phyloP scores from a whole-genome alignment of 2,888 invertebrate genomes.

The Drosophila leonis region DNA sequence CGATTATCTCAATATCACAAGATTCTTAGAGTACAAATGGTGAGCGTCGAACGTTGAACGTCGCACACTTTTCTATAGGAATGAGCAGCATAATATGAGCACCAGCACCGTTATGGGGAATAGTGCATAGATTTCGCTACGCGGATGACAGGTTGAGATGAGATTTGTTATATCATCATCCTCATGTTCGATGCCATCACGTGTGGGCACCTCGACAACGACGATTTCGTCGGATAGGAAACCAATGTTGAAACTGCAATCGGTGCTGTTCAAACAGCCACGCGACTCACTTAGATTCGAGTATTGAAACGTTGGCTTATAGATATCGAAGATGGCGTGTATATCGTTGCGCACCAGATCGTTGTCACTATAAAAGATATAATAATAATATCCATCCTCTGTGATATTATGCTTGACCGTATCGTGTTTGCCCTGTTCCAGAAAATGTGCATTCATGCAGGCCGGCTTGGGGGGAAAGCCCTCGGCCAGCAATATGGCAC shows the following conservation, averaged over 20 bases:
- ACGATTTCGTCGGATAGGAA: conserved; percentile 92
- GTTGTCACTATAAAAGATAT: conserved; percentile 95
- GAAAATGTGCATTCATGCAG: conserved; percentile 90
- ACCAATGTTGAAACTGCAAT: conserved; percentile 90
- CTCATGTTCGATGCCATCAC: conserved; percentile 92
- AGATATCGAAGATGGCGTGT: conserved; percentile 93
- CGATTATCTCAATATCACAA: conserved; percentile 72
- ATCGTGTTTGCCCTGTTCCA: conserved; percentile 88
- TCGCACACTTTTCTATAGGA: conserved; percentile 87
- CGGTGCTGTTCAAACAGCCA: conserved; percentile 91
- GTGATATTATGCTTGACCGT: conserved; percentile 90
- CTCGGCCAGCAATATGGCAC: conserved; percentile 90
- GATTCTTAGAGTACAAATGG: conserved; percentile 36
- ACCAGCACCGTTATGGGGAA: conserved; percentile 92
- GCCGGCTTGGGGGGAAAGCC: conserved; percentile 89
- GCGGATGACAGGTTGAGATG: conserved; percentile 92
- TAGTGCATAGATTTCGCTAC: conserved; percentile 91
- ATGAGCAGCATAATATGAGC: conserved; percentile 92
- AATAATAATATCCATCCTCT: conserved; percentile 94
- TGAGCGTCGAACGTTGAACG: background rate
- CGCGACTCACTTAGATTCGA: conserved; percentile 85
- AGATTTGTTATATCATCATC: conserved; percentile 90
- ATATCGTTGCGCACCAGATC: conserved; percentile 92
- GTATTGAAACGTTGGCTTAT: conserved; percentile 93
- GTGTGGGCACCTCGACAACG: conserved; percentile 93